A percentile compares a stretch with the other conserved stretches of the same genome.
These are phyloP conservation scores for Propithecus deckenii DNA, from an alignment of 2,797 vertebrate species.

Conservation along the genomic window DNA sequence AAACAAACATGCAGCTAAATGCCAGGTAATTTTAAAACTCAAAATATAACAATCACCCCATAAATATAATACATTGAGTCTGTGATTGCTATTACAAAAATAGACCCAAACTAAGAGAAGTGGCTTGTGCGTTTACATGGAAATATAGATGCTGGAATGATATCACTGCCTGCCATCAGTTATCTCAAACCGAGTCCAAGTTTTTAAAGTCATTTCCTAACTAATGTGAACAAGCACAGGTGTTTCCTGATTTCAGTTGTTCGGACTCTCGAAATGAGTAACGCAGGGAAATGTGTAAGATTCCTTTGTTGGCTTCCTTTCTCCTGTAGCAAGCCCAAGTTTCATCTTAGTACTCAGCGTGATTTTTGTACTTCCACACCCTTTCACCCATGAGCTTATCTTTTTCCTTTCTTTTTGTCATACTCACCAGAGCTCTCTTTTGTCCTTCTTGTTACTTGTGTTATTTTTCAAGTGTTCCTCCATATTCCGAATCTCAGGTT, in stretches of 20 bases:
- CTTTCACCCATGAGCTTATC: background rate
- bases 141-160: constrained; percentile 30
- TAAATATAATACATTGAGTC: background rate
- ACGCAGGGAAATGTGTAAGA: constrained; percentile 71
- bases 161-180: constrained; percentile 62
- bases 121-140: background rate
- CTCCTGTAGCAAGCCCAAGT: background rate
- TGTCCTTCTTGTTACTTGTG: background rate
- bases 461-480: background rate
- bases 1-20: constrained; percentile 8
- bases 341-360: background rate
- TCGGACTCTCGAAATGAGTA: constrained; percentile 43
- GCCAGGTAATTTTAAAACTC: constrained; percentile 46
- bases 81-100: constrained; percentile 34
- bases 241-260: constrained; percentile 81
- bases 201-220: constrained; percentile 80
- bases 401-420: background rate
- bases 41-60: background rate
- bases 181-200: constrained; percentile 69
- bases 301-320: constrained; percentile 77
- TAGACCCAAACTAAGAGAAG: constrained; percentile 36
- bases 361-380: background rate
- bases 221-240: constrained; percentile 78
- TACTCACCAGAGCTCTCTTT: background rate
- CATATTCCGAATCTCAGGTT: background rate